phyloP scores from a whole-genome alignment of 53 echinoderm and acorn worm species.

The Astropecten irregularis region DNA sequence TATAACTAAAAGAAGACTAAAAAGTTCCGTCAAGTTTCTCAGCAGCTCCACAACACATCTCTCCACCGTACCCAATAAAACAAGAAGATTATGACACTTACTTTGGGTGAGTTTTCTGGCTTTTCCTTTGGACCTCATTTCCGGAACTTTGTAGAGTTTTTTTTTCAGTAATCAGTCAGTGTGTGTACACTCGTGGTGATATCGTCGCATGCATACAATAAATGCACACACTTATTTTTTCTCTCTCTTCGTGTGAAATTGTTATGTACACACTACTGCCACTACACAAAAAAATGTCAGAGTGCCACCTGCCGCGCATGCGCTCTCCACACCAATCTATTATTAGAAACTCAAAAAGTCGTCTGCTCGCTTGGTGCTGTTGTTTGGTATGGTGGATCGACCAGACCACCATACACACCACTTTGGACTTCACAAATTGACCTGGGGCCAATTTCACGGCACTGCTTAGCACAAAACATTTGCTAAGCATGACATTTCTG shows the following conservation, averaged over 20 bases:
- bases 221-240: constrained; percentile 12
- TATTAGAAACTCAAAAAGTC: constrained; percentile 6
- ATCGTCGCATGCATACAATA: constrained; percentile 10
- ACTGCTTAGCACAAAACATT: too few relatives aligned
- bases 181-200: too few relatives aligned
- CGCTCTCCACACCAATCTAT: constrained; percentile 15
- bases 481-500: too few relatives aligned
- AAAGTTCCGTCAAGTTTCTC: too few relatives aligned
- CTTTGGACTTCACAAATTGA: too few relatives aligned
- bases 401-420: too few relatives aligned
- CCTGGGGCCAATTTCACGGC: too few relatives aligned
- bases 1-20: too few relatives aligned
- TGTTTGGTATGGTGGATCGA: too few relatives aligned
- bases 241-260: constrained; percentile 34
- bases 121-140: constrained; percentile 73
- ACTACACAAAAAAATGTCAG: constrained; percentile 19
- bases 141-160: constrained; percentile 3
- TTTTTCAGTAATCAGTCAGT: too few relatives aligned
- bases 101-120: constrained; percentile 73
- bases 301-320: constrained; percentile 49
- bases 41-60: too few relatives aligned
- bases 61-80: background rate
- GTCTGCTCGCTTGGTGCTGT: background rate
- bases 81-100: constrained; percentile 38
- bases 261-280: constrained; percentile 55